These are phyloP conservation scores for Wasmannia auropunctata DNA, from an alignment of 1,140 invertebrate genomes.

Conservation along the genomic window DNA sequence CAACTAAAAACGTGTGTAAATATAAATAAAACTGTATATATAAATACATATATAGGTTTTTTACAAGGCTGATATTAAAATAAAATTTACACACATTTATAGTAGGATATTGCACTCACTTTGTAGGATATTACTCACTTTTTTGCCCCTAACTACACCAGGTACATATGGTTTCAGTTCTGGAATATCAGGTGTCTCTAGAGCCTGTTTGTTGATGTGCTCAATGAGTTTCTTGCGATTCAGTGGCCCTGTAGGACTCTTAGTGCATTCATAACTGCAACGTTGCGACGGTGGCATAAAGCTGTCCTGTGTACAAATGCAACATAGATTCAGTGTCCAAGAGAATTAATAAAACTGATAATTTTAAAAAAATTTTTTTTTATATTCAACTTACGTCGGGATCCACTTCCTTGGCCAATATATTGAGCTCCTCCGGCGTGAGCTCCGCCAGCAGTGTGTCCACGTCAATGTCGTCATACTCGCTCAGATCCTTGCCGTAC, in stretches of 20 bases:
- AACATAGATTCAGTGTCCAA: slow-evolving; percentile 28
- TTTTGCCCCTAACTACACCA: slow-evolving; percentile 95
- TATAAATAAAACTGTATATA: no score
- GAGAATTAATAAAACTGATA: neutral
- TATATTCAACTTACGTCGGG: slow-evolving; percentile 95
- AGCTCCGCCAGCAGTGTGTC: slow-evolving; percentile 98
- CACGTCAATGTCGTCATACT: slow-evolving; percentile 98
- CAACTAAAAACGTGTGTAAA: no score
- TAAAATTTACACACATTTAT: no score
- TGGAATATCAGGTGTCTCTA: slow-evolving; percentile 98
- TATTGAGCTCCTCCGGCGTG: slow-evolving; percentile 97
- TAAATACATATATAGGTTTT: no score
- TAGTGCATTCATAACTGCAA: slow-evolving; percentile 97
- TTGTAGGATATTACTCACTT: slow-evolving; percentile 86
- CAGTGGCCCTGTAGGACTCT: slow-evolving; percentile 97
- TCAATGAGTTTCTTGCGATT: slow-evolving; percentile 98
- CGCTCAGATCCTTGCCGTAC: slow-evolving; percentile 96
- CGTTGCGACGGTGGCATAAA: slow-evolving; percentile 98
- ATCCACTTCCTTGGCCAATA: slow-evolving; percentile 99
- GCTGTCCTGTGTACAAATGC: slow-evolving; percentile 93
- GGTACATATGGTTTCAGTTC: slow-evolving; percentile 97
- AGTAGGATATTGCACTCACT: no score
- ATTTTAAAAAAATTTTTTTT: neutral
- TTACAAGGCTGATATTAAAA: neutral
- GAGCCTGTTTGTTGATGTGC: slow-evolving; percentile 98